phyloP scores from a whole-genome alignment of 2,113 vertebrate species.

The rabbit (Oryctolagus cuniculus) region DNA sequence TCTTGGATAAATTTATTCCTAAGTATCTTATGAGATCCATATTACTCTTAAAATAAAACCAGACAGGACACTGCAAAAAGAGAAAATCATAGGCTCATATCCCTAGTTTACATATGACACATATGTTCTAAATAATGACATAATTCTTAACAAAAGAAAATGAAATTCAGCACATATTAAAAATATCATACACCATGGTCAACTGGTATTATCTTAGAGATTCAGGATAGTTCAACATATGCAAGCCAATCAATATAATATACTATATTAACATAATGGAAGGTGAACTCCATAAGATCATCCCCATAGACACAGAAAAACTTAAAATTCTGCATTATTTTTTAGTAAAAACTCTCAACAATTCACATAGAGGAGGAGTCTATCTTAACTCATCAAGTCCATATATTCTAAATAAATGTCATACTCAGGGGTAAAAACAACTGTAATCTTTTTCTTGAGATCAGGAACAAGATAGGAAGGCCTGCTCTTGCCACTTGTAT shows the following conservation, averaged over 20 bases:
- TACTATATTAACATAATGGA: neutral
- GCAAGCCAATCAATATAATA: too few species aligned
- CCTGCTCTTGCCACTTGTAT: too few species aligned
- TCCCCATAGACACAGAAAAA: neutral
- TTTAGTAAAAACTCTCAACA: neutral
- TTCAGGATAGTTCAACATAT: too few species aligned
- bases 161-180: too few species aligned
- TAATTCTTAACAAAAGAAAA: too few species aligned
- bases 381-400: neutral
- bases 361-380: neutral
- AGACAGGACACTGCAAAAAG: too few species aligned
- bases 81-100: too few species aligned
- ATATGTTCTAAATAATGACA: too few species aligned
- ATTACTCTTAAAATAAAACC: neutral
- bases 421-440: neutral
- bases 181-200: too few species aligned
- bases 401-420: too few species aligned
- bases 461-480: neutral
- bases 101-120: too few species aligned
- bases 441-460: neutral
- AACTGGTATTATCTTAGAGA: too few species aligned
- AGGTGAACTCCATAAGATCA: neutral
- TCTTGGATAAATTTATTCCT: neutral
- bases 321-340: neutral
- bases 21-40: neutral